Evolutionary conservation across 2,888 invertebrate genomes (phyloP), one percentile per base, ranked within the genome.

Genomic region (Erynnis tages): DNA sequence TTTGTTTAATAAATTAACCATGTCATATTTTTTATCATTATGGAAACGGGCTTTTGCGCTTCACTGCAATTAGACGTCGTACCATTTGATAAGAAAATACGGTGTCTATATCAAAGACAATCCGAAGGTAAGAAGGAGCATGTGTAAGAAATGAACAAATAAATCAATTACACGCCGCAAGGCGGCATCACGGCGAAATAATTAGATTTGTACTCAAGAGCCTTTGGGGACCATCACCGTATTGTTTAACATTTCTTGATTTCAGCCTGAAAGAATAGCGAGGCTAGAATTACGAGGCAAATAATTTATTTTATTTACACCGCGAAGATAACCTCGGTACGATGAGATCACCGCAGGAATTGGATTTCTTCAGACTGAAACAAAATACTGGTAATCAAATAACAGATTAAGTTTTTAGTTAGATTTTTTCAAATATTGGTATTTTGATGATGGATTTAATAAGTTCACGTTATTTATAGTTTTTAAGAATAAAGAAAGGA

Each of bases 121-220:
- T 34, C 40, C 41, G 23, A 45, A 41, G 35, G 19, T 48, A 34
- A 4, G 8, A 14, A 29, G 37, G 29, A 46, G 66, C 74, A 67
- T 73, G 76, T 69, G 70, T 61, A 73, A 73, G 73, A 80, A 79
- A 81, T 80, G 79, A 80, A 75, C 77, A 81, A 83, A 83, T 85
- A 84, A 84, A 85, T 83, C 81, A 82, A 84, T 84, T 82, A 82
- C 82, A 76, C 77, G 73, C 75, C 71, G 70, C 69, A 73, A 72
- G 71, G 71, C 71, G 69, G 74, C 75, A 67, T 77, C 73, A 65
- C 76, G 69, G 75, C 75, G 72, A 79, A 34, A 82, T 84, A 84
- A 85, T 85, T 85, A 82, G 78, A 82, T 84, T 82, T 78, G 76
- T 75, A 76, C 78, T 72, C 66, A 66, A 73, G 67, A 76, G 67